A percentile compares a stretch with the other conserved stretches of the same genome.
These are phyloP conservation scores for Paramuricea clavata DNA, from an alignment of 92 coral and sea anemone species.

Conservation along the genomic window DNA sequence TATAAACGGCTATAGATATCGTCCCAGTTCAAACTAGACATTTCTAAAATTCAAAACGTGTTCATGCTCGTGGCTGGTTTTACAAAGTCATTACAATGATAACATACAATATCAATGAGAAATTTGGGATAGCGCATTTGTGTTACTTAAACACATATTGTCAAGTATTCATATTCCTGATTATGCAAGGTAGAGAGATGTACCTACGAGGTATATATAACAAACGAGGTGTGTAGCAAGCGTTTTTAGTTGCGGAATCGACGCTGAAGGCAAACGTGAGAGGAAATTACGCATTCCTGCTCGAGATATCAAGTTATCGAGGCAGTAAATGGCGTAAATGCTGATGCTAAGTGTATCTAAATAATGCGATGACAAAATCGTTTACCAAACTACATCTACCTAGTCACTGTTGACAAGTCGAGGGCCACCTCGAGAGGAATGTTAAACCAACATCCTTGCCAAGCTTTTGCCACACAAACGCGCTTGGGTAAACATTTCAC, in stretches of 20 bases:
- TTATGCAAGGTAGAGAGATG: too few relatives aligned
- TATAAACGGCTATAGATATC: too few relatives aligned
- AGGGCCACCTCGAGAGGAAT: conserved; percentile 3
- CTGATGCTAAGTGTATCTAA: conserved; percentile 20
- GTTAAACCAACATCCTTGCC: background rate
- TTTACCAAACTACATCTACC: background rate
- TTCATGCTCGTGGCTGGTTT: background rate
- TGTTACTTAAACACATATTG: background rate
- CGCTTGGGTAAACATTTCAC: background rate
- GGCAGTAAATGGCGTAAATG: conserved; percentile 12
- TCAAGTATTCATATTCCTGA: too few relatives aligned
- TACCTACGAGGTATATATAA: too few relatives aligned
- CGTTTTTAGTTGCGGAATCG: background rate
- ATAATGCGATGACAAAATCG: conserved; percentile 42
- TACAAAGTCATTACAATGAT: background rate
- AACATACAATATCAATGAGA: background rate
- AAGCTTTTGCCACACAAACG: background rate
- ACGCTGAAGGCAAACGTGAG: background rate
- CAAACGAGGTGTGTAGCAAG: too few relatives aligned
- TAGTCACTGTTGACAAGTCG: conserved; percentile 25
- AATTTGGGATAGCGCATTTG: background rate
- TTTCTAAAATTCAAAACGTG: too few relatives aligned
- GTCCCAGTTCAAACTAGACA: too few relatives aligned
- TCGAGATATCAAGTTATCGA: background rate
- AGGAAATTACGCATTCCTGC: background rate